Evolutionary conservation across 2,888 invertebrate species (phyloP), one percentile per base, ranked within the genome.

Genomic region (Agonopterix heracliana): DNA sequence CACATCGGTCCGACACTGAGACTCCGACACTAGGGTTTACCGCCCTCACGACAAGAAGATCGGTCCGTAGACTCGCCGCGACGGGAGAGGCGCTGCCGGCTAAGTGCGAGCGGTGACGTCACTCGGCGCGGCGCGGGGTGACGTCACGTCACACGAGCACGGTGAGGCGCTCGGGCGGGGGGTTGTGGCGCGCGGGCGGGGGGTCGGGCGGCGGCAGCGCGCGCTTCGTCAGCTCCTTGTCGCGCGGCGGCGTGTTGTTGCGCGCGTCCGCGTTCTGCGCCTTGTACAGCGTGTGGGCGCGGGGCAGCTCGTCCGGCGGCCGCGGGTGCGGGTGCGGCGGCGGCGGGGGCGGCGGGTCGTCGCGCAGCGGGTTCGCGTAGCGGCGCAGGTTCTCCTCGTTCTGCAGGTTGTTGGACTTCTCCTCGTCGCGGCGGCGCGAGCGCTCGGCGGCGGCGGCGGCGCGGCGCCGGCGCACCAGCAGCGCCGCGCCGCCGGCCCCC

Each of bases 401-500:
- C 81, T 97, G 96, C 51, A 96, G 81, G 78, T 97, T 97, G 78
- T 97, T 97, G 2, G 96, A 95, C 75, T 96, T 96, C 70, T 96
- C 96, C 70, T 96, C 95, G 70, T 95, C 94, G 68, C 93, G 92
- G 66, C 92, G 91, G 40, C 87, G 82, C 59, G 91, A 80, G 57
- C 90, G 92, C 76, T 91, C 91, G 52, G 87, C 90, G 68, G 90
- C 93, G 51, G 87, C 67, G 42, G 68, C 70, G 11, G 62, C 65
- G 46, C 79, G 73, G 14, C 75, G 68, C 9, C 73, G 67, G 8
- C 74, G 71, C 52, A 70, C 8, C 46, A 61, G 45, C 42, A 70
- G 49, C 50, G 54, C 55, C 0, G 57, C 88, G 66, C 81, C 90
- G 54, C 81, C 86, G 42, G 82, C 89, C 46, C 61, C 56, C 49